A percentile compares a stretch with the other conserved stretches of the same genome.
These are phyloP conservation scores for Sterna hirundo DNA, from an alignment of 2,113 vertebrate species.

Conservation along the genomic window DNA sequence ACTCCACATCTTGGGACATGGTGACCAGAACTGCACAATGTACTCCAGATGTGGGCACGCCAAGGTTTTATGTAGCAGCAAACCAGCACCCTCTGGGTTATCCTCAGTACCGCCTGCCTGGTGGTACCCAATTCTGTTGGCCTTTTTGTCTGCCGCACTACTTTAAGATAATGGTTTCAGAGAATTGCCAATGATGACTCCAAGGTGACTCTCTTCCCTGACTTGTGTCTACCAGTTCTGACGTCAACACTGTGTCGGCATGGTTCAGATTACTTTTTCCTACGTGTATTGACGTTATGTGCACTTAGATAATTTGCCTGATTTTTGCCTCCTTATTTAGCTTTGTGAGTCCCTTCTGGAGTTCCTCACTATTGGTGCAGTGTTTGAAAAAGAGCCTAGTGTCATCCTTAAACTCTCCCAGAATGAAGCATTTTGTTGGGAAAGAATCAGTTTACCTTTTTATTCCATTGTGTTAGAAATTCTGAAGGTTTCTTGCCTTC, in stretches of 20 bases:
- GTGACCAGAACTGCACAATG: neutral
- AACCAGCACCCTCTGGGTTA: neutral
- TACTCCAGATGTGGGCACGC: fast-evolving
- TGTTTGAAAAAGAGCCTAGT: neutral
- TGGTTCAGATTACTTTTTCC: neutral
- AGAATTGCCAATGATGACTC: neutral
- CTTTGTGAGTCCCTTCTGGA: neutral
- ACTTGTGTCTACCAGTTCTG: neutral
- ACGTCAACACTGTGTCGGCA: neutral
- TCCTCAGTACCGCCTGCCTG: neutral
- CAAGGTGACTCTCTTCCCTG: neutral
- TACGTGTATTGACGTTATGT: neutral
- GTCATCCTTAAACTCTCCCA: neutral
- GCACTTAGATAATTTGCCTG: neutral
- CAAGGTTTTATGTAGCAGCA: neutral
- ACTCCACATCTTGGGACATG: fast-evolving
- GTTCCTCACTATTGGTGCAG: neutral
- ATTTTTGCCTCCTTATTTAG: neutral
- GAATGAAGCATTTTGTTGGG: neutral
- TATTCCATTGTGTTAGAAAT: neutral
- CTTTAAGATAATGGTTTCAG: neutral
- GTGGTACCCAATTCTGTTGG: neutral
- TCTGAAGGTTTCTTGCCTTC: neutral
- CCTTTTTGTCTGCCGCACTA: neutral
- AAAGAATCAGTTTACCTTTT: neutral